Conservation (phyloP, 2,888 invertebrate species). For the Amphimallon solstitiale region DNA sequence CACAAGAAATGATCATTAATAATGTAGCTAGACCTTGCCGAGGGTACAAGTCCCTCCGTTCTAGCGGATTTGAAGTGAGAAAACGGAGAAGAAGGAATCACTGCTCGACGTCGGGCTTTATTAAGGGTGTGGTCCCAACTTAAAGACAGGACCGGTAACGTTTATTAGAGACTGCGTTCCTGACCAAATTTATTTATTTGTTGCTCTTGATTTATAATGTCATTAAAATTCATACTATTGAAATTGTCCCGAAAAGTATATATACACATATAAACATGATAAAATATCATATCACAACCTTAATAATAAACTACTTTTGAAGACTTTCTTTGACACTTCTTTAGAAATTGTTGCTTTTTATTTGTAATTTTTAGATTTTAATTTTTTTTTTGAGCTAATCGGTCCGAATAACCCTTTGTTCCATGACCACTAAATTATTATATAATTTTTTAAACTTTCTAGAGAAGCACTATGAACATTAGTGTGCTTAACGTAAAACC, state of each 20-base stretch:
- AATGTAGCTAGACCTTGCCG: slow-evolving; percentile 14
- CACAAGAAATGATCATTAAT: slow-evolving; percentile 39
- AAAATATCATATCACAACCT: too few species aligned
- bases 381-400: too few species aligned
- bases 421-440: too few species aligned
- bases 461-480: too few species aligned
- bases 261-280: too few species aligned
- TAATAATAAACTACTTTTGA: too few species aligned
- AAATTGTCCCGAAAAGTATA: slow-evolving; percentile 12
- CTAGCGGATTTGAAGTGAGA: not conserved
- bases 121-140: slow-evolving; percentile 31
- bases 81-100: slow-evolving; percentile 21
- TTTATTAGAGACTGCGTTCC: slow-evolving; percentile 20
- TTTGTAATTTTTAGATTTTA: too few species aligned
- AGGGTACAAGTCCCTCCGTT: not conserved
- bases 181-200: slow-evolving; percentile 32
- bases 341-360: too few species aligned
- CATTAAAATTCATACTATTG: slow-evolving; percentile 32
- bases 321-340: not conserved
- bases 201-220: slow-evolving; percentile 21
- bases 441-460: too few species aligned
- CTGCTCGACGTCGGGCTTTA: slow-evolving; percentile 24
- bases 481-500: too few species aligned
- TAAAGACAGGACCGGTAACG: slow-evolving; percentile 15
- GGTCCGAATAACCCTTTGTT: too few species aligned